Evolutionary conservation across 2,888 invertebrate species (phyloP), one percentile per base, ranked within the genome.

Genomic region (Chaitophorus viminalis): DNA sequence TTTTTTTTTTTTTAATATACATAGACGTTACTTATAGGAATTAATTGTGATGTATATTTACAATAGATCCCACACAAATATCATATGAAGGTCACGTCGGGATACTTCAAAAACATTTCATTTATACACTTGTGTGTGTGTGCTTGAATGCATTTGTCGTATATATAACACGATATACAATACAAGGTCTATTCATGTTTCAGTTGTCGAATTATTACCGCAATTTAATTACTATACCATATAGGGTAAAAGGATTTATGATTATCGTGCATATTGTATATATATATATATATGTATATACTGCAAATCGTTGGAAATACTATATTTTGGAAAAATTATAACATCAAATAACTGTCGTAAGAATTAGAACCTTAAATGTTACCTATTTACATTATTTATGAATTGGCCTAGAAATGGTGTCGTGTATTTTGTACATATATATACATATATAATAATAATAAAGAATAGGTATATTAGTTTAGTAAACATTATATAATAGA

Each of bases 71-170:
- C 72, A 82, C 72, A 33, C 54, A 33, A 52, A 21, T 36, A 75
- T 65, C 39, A 39, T 31, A 39, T 31, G 75, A 75, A 83, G 75
- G 83, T 25, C 60, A 33, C 60, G 75, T 83, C 83, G 83, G 83
- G 60, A 75, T 39, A 75, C 75, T 39, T 75, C 75, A 83, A 83
- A 83, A 75, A 60, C 60, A 75, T 83, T 75, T 83, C 60, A 75
- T 33, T 82, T 46, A n/a, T 36, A 9, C 2, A 6, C 1, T 60
- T 25, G 60, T 60, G 60, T 29, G 18, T 70, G 70, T 21, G 46
- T 1, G 46, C 2, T 11, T 46, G 46, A 46, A 14, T 46, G 46
- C 1, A 14, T 3, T 1, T 14, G 46, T 46, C 46, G 4, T 70
- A 46, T 82, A 70, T 81, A 70, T 14, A 11, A 25, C 29, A 29